phyloP scores from a whole-genome alignment of 2,113 vertebrate species.

The Nettapus auritus region DNA sequence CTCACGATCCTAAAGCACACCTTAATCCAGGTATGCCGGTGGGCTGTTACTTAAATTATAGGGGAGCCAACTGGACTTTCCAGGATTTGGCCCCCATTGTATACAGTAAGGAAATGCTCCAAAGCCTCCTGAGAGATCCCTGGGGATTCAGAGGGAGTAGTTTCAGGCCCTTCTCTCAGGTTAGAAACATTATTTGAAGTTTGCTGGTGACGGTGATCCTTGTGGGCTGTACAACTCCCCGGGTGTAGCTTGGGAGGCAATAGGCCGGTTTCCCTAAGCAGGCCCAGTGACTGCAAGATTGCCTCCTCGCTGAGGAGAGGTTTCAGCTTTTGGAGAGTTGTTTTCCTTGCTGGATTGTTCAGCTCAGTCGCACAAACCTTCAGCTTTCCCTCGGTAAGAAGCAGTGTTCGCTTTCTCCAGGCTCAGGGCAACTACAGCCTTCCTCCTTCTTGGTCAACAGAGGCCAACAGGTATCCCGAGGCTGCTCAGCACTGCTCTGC shows the following conservation, averaged over 20 bases:
- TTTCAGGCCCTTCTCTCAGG: neutral
- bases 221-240: fast-evolving
- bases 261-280: neutral
- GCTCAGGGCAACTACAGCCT: neutral
- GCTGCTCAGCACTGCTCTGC: constrained; percentile 16
- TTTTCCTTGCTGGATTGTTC: neutral
- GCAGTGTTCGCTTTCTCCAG: neutral
- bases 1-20: neutral
- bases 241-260: fast-evolving
- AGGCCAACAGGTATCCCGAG: neutral
- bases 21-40: neutral
- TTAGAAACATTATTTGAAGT: neutral
- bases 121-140: neutral
- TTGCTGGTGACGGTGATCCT: neutral
- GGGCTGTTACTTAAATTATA: neutral
- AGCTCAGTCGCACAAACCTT: neutral
- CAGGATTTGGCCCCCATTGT: neutral
- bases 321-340: neutral
- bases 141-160: neutral
- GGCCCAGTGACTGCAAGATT: neutral
- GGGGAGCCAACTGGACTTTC: neutral
- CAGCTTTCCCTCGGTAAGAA: neutral
- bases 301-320: neutral
- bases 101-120: neutral
- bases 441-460: constrained; percentile 41